Base-by-base conservation (phyloP, 2,888 invertebrate genomes). In the Pseudococcus jackbeardsleyi region DNA sequence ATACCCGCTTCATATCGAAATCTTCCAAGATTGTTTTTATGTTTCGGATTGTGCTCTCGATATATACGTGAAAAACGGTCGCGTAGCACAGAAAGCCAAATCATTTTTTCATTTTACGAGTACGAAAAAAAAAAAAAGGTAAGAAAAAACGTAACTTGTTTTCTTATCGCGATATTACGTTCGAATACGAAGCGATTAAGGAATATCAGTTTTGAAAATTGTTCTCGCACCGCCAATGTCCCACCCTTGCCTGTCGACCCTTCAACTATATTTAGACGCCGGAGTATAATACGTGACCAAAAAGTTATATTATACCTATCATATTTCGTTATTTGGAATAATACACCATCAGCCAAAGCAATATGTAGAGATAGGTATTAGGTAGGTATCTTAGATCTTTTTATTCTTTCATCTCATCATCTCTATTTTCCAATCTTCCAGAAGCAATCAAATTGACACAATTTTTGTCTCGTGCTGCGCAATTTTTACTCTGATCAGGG, bases 171-270 rank as follows among this genome's bases (percentile, higher is more conserved):
- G 42, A 19, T 82, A 77, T 77, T 77, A 77, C 77, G 33, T 39
- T 39, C 39, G 39, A 33, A 77, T 82, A 46, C 42, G 33, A 42
- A 42, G 79, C 79, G 79, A 82, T 82, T 82, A 82, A 82, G 79
- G 79, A 82, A 82, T 82, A 82, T 77, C 79, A 82, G 42, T 82
- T 82, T 82, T 82, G 79, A 82, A 82, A 82, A 82, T 82, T 82
- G 42, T 82, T 82, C 42, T 42, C 79, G 79, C 26, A 33, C 42
- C 15, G 46, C 22, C 33, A 82, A 82, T 42, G 42, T 17, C 59
- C n/a, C 26, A 33, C 4, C 17, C 9, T 22, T 64, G 19, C 8
- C 9, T 19, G 0, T 39, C 6, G 22, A 6, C 39, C 77, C 17
- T 72, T 1, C 0, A 15, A 6, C 17, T 39, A n/a, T 39, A 39